phyloP scores from a whole-genome alignment of 2,113 vertebrate species.

The Tichodroma muraria region DNA sequence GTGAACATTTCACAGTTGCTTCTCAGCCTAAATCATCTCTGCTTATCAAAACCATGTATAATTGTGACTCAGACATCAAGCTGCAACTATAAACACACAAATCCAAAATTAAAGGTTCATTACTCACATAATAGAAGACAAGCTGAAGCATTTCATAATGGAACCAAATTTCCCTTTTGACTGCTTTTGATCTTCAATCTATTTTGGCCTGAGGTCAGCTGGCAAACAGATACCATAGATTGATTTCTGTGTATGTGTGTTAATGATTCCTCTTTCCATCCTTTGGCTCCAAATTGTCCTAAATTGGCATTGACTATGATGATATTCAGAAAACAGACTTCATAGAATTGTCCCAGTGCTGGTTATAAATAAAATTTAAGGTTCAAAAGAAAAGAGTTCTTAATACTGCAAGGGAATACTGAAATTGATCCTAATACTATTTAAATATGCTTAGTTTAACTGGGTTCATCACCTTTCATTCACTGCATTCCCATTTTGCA shows the following conservation, averaged over 20 bases:
- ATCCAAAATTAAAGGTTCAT: constrained; percentile 64
- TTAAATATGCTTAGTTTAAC: not conserved
- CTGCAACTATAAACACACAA: constrained; percentile 35
- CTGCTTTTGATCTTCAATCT: constrained; percentile 61
- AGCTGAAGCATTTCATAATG: constrained; percentile 21
- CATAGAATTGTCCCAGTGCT: not conserved
- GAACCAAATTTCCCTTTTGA: constrained; percentile 59
- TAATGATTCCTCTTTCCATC: constrained; percentile 50
- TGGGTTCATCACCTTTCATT: not conserved
- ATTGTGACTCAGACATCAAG: constrained; percentile 31
- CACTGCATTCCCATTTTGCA: not conserved
- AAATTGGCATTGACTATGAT: constrained; percentile 11
- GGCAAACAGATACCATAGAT: constrained; percentile 51
- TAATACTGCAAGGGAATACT: not conserved
- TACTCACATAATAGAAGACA: constrained; percentile 49
- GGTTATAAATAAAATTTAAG: not conserved
- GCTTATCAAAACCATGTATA: constrained; percentile 3
- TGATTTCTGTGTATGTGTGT: constrained; percentile 35
- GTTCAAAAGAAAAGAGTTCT: not conserved
- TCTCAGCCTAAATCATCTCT: constrained; percentile 1
- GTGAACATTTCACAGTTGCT: constrained; percentile 29
- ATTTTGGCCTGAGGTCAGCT: constrained; percentile 62
- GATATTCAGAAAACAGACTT: constrained; percentile 28
- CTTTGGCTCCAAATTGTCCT: constrained; percentile 44
- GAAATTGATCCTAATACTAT: not conserved